Evolutionary conservation across 2,797 vertebrate species (phyloP).

Genomic region (Helicolenus hilgendorfi): DNA sequence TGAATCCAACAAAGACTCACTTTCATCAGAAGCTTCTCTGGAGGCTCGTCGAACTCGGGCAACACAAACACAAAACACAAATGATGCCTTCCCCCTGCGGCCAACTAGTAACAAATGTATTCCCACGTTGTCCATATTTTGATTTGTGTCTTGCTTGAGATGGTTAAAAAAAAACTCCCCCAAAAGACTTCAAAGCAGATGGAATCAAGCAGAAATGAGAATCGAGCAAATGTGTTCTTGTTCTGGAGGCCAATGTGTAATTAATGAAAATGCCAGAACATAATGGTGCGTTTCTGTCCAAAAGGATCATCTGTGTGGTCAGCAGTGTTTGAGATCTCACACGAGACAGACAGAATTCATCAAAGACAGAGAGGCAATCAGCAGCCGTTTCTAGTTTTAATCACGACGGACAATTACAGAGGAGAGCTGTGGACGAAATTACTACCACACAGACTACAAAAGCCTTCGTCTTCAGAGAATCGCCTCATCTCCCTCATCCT

Average conservation of each 20-base stretch:
- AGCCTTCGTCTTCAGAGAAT: slow-evolving; percentile 63
- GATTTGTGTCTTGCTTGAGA: slow-evolving; percentile 35
- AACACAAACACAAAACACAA: slow-evolving; percentile 34
- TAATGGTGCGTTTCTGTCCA: slow-evolving; percentile 14
- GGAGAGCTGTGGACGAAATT: slow-evolving; percentile 56
- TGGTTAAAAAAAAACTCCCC: neutral
- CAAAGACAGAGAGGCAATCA: slow-evolving; percentile 56
- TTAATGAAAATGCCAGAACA: slow-evolving; percentile 10
- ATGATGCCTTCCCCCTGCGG: slow-evolving; percentile 18
- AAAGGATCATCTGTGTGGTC: slow-evolving; percentile 23
- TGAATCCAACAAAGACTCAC: slow-evolving; percentile 5
- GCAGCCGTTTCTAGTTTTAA: slow-evolving; percentile 60
- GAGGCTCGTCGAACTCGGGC: slow-evolving; percentile 17
- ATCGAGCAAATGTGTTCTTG: slow-evolving; percentile 8
- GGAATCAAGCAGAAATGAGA: slow-evolving; percentile 14
- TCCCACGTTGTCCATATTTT: slow-evolving; percentile 32
- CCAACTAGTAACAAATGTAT: slow-evolving; percentile 23
- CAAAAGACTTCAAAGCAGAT: slow-evolving; percentile 24
- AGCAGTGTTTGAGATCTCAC: slow-evolving; percentile 32
- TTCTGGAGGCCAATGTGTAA: slow-evolving; percentile 1
- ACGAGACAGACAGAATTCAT: slow-evolving; percentile 37
- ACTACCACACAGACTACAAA: slow-evolving; percentile 67
- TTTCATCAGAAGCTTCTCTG: slow-evolving; percentile 11
- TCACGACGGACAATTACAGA: slow-evolving; percentile 68
- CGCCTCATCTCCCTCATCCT: slow-evolving; percentile 55